Percentiles rank a stretch among this genome's conserved stretches.
Conservation (phyloP, 2,113 vertebrate genomes). For the Atrichornis clamosus region DNA sequence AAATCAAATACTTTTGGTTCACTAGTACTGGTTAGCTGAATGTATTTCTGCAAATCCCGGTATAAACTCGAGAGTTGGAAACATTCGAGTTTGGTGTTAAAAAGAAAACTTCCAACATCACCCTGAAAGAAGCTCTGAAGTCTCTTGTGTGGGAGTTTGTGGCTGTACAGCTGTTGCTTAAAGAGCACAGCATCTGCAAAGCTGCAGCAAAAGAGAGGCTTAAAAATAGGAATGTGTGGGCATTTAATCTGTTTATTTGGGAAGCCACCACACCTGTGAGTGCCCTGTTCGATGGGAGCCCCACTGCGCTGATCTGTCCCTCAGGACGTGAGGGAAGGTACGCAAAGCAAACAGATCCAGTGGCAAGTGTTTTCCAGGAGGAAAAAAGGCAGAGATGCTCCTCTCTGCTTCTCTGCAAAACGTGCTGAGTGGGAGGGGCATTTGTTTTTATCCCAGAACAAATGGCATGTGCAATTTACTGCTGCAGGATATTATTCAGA, state of each 20-base stretch:
- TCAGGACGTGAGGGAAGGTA: background rate
- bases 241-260: background rate
- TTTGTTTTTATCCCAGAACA: background rate
- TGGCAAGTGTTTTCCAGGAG: background rate
- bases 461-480: background rate
- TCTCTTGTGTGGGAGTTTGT: background rate
- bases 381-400: background rate
- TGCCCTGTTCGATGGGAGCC: background rate
- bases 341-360: background rate
- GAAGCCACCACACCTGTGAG: background rate
- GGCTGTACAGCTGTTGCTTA: background rate
- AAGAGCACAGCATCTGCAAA: background rate
- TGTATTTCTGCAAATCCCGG: background rate
- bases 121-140: background rate
- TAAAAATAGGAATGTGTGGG: conserved; percentile 5
- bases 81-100: background rate
- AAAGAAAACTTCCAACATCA: background rate
- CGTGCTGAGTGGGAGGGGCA: background rate
- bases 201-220: background rate
- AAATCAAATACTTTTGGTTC: conserved; percentile 14
- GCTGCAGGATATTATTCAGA: background rate
- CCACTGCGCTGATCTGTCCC: background rate
- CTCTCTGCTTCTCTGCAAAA: background rate
- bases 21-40: background rate
- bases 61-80: background rate